phyloP scores from a whole-genome alignment of 2,113 vertebrate genomes.

The Atlantisia rogersi region DNA sequence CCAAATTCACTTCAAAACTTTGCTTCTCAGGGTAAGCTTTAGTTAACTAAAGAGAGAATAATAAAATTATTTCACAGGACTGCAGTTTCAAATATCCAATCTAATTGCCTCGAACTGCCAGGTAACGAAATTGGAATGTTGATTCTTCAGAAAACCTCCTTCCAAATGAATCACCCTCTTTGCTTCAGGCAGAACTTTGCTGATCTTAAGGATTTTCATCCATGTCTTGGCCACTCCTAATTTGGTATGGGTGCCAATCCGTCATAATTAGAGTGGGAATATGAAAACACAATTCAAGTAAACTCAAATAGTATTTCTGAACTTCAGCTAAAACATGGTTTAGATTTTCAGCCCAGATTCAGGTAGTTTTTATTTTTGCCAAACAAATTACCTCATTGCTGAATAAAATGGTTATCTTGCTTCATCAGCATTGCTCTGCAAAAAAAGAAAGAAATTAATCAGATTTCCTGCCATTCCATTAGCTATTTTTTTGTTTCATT shows the following conservation, averaged over 20 bases:
- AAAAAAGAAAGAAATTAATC: constrained; percentile 27
- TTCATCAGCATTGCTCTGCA: constrained; percentile 24
- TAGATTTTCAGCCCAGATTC: constrained; percentile 26
- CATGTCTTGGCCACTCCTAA: background rate
- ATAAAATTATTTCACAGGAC: background rate
- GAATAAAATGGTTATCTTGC: constrained; percentile 17
- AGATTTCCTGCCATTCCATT: constrained; percentile 43
- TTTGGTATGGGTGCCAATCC: background rate
- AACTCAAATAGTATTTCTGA: background rate
- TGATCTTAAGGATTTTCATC: background rate
- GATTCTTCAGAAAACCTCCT: background rate
- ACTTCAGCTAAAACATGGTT: background rate
- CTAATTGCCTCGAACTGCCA: background rate
- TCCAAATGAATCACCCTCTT: background rate
- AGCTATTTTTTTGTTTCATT: constrained; percentile 12
- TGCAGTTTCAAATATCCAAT: background rate
- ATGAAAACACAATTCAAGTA: background rate
- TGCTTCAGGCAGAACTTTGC: background rate
- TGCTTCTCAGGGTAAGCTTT: background rate
- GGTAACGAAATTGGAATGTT: background rate
- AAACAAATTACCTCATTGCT: constrained; percentile 47
- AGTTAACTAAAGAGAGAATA: background rate
- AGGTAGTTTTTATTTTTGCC: constrained; percentile 53
- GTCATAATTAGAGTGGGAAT: background rate
- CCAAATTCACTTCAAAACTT: background rate